Evolutionary conservation across 1,140 invertebrate genomes (phyloP).

Genomic region (Pachypeltis micranthus): DNA sequence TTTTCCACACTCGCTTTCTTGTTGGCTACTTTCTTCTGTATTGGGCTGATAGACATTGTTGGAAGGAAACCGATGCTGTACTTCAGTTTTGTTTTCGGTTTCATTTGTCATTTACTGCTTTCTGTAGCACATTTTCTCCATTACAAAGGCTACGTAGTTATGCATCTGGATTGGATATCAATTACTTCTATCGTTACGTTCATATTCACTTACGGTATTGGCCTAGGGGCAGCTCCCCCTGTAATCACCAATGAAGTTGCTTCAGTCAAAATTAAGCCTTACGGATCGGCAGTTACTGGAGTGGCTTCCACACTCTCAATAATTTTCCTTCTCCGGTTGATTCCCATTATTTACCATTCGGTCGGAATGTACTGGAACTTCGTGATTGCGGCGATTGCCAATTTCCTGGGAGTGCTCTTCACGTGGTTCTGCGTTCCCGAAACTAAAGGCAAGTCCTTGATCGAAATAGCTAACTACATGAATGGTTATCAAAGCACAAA

Average conservation of each 20-base stretch:
- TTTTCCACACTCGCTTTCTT: not conserved
- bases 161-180: not conserved
- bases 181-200: not conserved
- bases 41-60: not conserved
- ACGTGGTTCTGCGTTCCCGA: not conserved
- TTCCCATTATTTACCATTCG: not conserved
- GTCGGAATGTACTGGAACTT: not conserved
- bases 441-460: slow-evolving; percentile 4
- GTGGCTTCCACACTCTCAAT: not conserved
- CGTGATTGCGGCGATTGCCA: not conserved
- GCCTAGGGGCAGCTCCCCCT: not conserved
- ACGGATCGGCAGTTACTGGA: too few relatives aligned
- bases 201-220: not conserved
- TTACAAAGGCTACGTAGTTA: not conserved
- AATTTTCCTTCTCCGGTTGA: too few relatives aligned
- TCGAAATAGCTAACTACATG: too few relatives aligned
- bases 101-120: not conserved
- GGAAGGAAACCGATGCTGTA: not conserved
- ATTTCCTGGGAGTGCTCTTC: not conserved
- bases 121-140: too few relatives aligned
- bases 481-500: too few relatives aligned
- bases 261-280: not conserved
- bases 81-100: not conserved
- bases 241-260: not conserved
- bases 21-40: not conserved